A percentile compares a stretch with the other conserved stretches of the same genome.
phyloP scores from a whole-genome alignment of 2,888 invertebrate species.

The Cremastinae sp. region DNA sequence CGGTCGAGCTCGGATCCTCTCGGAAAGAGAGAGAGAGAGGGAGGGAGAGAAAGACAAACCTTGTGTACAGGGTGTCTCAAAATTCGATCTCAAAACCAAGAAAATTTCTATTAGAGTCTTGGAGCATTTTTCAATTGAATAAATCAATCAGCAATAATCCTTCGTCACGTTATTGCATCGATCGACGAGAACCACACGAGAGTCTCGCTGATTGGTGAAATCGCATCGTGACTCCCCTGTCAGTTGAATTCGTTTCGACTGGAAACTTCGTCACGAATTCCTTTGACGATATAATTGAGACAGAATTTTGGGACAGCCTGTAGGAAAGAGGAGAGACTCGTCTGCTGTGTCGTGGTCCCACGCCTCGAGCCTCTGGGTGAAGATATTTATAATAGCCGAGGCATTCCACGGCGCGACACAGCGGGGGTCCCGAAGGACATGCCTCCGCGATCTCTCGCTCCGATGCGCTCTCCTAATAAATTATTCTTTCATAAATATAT shows the following conservation, averaged over 20 bases:
- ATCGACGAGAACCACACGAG: constrained; percentile 1
- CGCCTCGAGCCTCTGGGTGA: constrained; percentile 72
- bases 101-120: too few species aligned
- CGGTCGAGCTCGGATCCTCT: neutral
- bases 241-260: too few species aligned
- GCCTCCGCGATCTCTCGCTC: constrained; percentile 71
- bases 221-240: too few species aligned
- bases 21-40: neutral
- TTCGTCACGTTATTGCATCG: neutral
- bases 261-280: too few species aligned
- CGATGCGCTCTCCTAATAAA: constrained; percentile 54
- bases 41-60: too few species aligned
- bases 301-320: constrained; percentile 29
- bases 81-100: neutral
- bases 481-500: constrained; percentile 54
- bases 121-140: too few species aligned
- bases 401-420: constrained; percentile 73
- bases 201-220: too few species aligned
- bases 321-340: constrained; percentile 52
- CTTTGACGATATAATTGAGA: neutral
- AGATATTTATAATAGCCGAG: constrained; percentile 76
- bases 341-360: constrained; percentile 67
- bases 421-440: constrained; percentile 75
- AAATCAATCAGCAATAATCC: too few species aligned
- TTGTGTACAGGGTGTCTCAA: neutral